Percentiles rank a stretch among this genome's conserved stretches.
phyloP scores from a whole-genome alignment of 1,140 invertebrate genomes.

The Macrotrachela quadricornifera region DNA sequence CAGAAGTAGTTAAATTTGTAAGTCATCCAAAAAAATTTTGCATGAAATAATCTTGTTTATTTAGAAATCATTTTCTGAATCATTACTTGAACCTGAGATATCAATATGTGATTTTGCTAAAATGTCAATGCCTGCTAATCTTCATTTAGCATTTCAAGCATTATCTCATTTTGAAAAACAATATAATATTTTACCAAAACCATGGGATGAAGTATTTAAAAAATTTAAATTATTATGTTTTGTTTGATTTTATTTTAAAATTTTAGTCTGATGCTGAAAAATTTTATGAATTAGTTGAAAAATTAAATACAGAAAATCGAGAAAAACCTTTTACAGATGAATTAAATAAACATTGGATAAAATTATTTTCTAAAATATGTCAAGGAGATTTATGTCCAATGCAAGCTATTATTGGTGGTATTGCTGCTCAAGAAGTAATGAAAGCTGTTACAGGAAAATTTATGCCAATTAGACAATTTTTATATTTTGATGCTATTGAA shows the following conservation, averaged over 20 bases:
- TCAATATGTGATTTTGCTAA: constrained; percentile 80
- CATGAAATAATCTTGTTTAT: too few relatives aligned
- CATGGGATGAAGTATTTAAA: neutral
- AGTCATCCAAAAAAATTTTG: too few relatives aligned
- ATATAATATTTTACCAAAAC: too few relatives aligned
- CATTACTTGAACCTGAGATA: constrained; percentile 58
- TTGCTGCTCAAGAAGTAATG: constrained; percentile 90
- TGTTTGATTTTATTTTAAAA: neutral
- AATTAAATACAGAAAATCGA: neutral
- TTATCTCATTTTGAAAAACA: too few relatives aligned
- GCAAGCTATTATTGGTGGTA: constrained; percentile 76
- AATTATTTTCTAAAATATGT: constrained; percentile 35
- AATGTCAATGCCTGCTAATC: constrained; percentile 65
- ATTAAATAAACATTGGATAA: constrained; percentile 48
- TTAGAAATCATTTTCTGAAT: constrained; percentile 46
- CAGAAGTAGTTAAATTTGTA: constrained; percentile 37
- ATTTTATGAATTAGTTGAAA: neutral
- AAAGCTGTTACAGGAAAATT: constrained; percentile 79
- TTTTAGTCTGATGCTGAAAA: neutral
- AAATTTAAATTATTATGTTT: too few relatives aligned
- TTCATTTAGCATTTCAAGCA: constrained; percentile 67
- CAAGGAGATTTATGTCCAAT: constrained; percentile 70
- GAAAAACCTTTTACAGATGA: constrained; percentile 34
- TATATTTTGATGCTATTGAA: constrained; percentile 88
- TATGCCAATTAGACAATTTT: constrained; percentile 72